Percentiles rank a stretch among this genome's conserved stretches.
phyloP scores from a whole-genome alignment of 2,113 vertebrate species.

The Podiceps cristatus region DNA sequence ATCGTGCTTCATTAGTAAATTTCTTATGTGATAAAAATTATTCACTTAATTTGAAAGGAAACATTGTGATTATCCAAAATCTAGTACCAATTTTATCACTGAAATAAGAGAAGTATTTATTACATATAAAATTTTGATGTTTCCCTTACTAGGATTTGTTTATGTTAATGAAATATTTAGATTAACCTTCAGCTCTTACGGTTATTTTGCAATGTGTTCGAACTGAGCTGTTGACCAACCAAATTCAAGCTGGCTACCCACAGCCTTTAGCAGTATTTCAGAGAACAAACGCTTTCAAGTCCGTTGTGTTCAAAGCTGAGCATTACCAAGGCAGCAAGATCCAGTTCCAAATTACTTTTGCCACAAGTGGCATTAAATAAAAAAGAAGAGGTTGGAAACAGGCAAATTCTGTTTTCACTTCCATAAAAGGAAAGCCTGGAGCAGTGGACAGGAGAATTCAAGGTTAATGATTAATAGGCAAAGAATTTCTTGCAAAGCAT shows the following conservation, averaged over 20 bases:
- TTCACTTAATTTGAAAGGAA: not conserved
- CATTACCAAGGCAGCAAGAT: constrained; percentile 1
- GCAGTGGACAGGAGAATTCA: not conserved
- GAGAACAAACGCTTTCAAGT: not conserved
- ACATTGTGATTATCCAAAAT: not conserved
- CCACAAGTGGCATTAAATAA: not conserved
- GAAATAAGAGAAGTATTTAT: not conserved
- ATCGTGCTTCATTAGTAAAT: not conserved
- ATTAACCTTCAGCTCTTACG: not conserved
- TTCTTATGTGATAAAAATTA: not conserved
- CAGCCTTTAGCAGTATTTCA: constrained; percentile 47
- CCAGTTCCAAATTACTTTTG: not conserved
- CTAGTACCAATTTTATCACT: not conserved
- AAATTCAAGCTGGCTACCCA: not conserved
- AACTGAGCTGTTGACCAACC: not conserved
- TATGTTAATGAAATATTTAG: not conserved
- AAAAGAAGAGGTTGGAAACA: not conserved
- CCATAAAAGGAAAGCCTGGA: constrained; percentile 1
- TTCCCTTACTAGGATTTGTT: not conserved
- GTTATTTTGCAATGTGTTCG: constrained; percentile 19
- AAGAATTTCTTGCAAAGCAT: constrained; percentile 41
- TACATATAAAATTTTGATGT: not conserved
- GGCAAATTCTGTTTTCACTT: not conserved
- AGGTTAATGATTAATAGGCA: constrained; percentile 81
- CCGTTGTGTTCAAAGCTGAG: not conserved